A percentile compares a stretch with the other conserved stretches of the same genome.
Evolutionary conservation across 1,140 invertebrate genomes (phyloP).

Genomic region (Aphis craccivora): DNA sequence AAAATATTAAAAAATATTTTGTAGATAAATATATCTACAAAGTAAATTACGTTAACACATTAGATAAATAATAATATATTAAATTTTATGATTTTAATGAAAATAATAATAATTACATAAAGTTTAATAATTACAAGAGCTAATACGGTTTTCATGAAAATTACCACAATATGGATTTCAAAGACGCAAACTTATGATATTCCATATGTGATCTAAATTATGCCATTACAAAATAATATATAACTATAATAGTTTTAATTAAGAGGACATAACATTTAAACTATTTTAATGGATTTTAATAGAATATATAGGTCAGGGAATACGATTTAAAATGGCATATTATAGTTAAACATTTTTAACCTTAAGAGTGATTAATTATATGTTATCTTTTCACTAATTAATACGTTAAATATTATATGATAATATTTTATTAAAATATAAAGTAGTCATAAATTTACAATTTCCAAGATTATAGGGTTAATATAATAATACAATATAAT

Average conservation of each 20-base stretch:
- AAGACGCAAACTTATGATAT: not conserved
- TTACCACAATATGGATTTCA: not conserved
- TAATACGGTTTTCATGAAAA: not conserved
- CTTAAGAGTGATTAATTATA: not conserved
- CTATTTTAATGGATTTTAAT: not conserved
- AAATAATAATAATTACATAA: not conserved
- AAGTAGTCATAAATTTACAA: not conserved
- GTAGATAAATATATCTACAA: no score
- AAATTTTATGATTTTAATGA: not conserved
- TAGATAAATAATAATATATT: not conserved
- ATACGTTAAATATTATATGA: not conserved
- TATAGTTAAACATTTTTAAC: not conserved
- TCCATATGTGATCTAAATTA: no score
- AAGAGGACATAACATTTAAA: not conserved
- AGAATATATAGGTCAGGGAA: not conserved
- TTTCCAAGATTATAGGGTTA: not conserved
- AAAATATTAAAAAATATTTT: no score
- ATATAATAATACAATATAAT: not conserved
- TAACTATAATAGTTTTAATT: no score
- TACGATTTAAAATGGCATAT: no score
- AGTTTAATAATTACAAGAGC: not conserved
- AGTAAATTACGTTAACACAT: not conserved
- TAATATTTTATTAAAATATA: not conserved
- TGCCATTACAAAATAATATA: no score
- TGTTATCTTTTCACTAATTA: not conserved